These are phyloP conservation scores for Metopia argyrocephala DNA, from an alignment of 2,888 invertebrate genomes.

Conservation along the genomic window DNA sequence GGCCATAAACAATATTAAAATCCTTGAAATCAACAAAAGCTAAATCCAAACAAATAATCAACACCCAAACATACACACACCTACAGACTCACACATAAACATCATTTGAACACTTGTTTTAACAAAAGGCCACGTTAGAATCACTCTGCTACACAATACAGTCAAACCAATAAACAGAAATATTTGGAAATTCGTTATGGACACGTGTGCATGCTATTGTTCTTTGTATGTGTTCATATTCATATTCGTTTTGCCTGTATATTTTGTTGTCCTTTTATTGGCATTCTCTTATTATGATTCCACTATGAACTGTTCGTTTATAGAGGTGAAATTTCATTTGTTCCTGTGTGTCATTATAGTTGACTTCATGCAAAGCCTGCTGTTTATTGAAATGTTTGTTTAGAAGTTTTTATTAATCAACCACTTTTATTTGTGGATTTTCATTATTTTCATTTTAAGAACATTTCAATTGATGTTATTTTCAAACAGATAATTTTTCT, in stretches of 20 bases:
- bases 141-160: slow-evolving; percentile 39
- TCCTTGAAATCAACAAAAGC: slow-evolving; percentile 55
- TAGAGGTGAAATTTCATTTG: slow-evolving; percentile 29
- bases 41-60: slow-evolving; percentile 35
- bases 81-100: slow-evolving; percentile 3
- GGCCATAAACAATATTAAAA: slow-evolving; percentile 61
- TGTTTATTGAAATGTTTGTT: slow-evolving; percentile 61
- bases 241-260: slow-evolving; percentile 6
- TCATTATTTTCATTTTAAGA: neutral
- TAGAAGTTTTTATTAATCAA: slow-evolving; percentile 56
- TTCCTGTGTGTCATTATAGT: slow-evolving; percentile 1
- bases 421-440: slow-evolving; percentile 23
- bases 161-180: slow-evolving; percentile 16
- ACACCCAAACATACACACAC: slow-evolving; percentile 63
- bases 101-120: slow-evolving; percentile 33
- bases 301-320: neutral
- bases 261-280: slow-evolving; percentile 16
- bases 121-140: too few relatives aligned
- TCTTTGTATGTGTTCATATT: slow-evolving; percentile 2
- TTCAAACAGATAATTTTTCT: too few relatives aligned
- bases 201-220: slow-evolving; percentile 64
- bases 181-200: slow-evolving; percentile 64
- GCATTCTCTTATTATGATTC: slow-evolving; percentile 33
- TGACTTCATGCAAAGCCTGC: slow-evolving; percentile 35
- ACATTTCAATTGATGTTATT: too few relatives aligned